Percentiles rank a stretch among this genome's conserved stretches.
These are phyloP conservation scores for Helicoverpa armigera DNA, from an alignment of 1,140 invertebrate species.

Conservation along the genomic window DNA sequence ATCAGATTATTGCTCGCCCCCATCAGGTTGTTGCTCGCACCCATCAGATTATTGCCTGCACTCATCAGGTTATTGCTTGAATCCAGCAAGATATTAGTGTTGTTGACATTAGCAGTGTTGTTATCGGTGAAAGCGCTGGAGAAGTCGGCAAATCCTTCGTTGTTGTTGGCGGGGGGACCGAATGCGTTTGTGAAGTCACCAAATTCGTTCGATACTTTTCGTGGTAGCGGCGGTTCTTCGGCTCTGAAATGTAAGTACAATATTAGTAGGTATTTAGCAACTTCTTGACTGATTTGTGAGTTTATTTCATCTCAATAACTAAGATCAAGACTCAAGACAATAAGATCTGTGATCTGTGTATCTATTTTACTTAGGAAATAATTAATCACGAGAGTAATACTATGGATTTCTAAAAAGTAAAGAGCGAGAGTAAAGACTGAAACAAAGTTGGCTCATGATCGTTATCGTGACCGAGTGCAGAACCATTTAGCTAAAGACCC, in stretches of 20 bases:
- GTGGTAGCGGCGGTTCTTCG: constrained; percentile 65
- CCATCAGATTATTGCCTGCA: background rate
- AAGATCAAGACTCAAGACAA: too few relatives aligned
- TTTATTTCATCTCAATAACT: too few relatives aligned
- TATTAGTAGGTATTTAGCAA: background rate
- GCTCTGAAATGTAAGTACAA: constrained; percentile 64
- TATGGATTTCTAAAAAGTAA: too few relatives aligned
- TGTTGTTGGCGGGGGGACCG: constrained; percentile 57
- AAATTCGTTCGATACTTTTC: constrained; percentile 88
- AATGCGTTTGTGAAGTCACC: constrained; percentile 94
- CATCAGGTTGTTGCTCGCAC: constrained; percentile 7
- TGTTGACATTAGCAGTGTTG: background rate
- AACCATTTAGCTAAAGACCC: too few relatives aligned
- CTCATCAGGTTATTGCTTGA: background rate
- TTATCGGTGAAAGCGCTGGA: constrained; percentile 88
- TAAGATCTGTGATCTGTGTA: too few relatives aligned
- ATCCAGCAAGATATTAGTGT: background rate
- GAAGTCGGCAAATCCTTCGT: constrained; percentile 83
- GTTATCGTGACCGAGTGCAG: too few relatives aligned
- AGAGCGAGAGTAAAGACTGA: too few relatives aligned
- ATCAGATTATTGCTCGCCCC: background rate
- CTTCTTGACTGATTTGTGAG: too few relatives aligned
- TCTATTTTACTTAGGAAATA: too few relatives aligned
- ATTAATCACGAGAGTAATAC: too few relatives aligned
- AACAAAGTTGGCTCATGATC: too few relatives aligned